Evolutionary conservation across 2,797 vertebrate genomes (phyloP).

Genomic region (Micromesistius poutassou): DNA sequence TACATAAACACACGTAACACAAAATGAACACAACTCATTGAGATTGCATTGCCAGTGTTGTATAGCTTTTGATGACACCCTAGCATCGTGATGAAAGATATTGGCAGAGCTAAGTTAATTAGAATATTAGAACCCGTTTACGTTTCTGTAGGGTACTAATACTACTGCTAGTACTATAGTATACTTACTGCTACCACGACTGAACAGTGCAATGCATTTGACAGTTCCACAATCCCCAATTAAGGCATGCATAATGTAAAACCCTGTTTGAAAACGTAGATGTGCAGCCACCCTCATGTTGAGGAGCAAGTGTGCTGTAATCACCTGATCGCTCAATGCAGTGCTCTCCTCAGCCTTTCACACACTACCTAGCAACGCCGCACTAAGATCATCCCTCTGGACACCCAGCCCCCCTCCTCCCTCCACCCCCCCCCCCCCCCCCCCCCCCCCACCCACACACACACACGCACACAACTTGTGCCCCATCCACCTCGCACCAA

Average conservation of each 20-base stretch:
- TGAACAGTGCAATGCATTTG: neutral
- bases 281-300: neutral
- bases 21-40: neutral
- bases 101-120: neutral
- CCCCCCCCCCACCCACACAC: slow-evolving; percentile 37
- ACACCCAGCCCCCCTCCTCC: slow-evolving; percentile 64
- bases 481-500: slow-evolving; percentile 48
- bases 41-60: neutral
- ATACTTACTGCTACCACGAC: neutral
- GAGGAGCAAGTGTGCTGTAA: slow-evolving; percentile 41
- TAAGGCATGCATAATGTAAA: neutral
- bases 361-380: slow-evolving; percentile 72
- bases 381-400: slow-evolving; percentile 59
- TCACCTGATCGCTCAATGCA: slow-evolving; percentile 73
- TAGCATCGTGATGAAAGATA: neutral
- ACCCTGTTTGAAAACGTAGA: neutral
- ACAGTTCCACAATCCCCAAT: neutral
- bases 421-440: slow-evolving; percentile 8
- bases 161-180: too few relatives aligned
- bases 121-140: too few relatives aligned
- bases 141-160: too few relatives aligned
- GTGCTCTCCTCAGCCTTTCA: slow-evolving; percentile 63
- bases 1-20: neutral
- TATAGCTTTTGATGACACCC: neutral
- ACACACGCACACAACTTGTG: slow-evolving; percentile 19